phyloP scores from a whole-genome alignment of 1,140 invertebrate species.

The Tetramorium simillimum region DNA sequence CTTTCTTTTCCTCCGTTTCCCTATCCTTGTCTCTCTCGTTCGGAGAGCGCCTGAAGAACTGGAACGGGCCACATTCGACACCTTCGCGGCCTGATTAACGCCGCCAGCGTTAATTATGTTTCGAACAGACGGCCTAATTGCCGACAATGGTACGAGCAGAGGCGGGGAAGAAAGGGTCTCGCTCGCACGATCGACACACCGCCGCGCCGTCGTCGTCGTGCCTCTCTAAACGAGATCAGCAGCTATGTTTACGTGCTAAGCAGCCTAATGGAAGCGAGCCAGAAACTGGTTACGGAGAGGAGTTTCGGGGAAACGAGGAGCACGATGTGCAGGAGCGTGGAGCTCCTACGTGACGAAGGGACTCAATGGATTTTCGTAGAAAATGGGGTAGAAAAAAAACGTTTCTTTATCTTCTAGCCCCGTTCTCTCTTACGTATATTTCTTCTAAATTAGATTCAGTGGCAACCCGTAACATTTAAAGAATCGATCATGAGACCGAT shows the following conservation, averaged over 20 bases:
- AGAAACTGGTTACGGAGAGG: constrained; percentile 76
- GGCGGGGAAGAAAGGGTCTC: neutral
- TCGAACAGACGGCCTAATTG: constrained; percentile 80
- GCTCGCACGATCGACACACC: neutral
- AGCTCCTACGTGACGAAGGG: constrained; percentile 49
- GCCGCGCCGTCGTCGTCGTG: constrained; percentile 8
- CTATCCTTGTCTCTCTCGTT: constrained; percentile 38
- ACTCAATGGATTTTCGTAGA: constrained; percentile 42
- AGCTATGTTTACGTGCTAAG: constrained; percentile 80
- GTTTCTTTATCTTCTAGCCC: neutral
- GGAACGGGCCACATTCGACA: constrained; percentile 77
- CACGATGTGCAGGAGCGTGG: constrained; percentile 33
- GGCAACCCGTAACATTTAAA: neutral
- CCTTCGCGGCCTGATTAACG: constrained; percentile 82
- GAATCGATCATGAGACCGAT: constrained; percentile 4
- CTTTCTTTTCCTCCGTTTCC: neutral
- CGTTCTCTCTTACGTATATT: neutral
- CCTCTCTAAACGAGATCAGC: constrained; percentile 78
- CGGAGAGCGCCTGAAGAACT: constrained; percentile 61
- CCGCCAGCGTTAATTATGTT: constrained; percentile 82
- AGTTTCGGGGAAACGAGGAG: constrained; percentile 73
- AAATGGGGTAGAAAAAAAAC: constrained; percentile 20
- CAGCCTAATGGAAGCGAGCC: constrained; percentile 79
- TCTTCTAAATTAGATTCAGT: constrained; percentile 1
- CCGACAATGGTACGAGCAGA: constrained; percentile 75